Conservation (phyloP, 2,797 vertebrate genomes). For the Hyperoplus immaculatus region DNA sequence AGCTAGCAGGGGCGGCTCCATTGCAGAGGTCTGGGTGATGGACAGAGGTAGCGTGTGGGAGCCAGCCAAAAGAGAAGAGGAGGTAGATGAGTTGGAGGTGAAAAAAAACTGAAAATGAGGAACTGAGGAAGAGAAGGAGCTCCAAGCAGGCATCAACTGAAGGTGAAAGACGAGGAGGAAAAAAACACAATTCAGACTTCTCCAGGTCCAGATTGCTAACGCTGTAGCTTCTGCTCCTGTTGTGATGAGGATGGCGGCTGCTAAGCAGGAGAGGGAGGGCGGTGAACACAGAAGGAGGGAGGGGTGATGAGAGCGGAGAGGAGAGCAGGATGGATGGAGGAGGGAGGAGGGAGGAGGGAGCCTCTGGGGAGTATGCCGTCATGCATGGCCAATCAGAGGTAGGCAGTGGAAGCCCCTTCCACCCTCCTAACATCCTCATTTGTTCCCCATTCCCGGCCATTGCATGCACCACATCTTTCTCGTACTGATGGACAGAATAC, state of each 20-base stretch:
- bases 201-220: constrained; percentile 73
- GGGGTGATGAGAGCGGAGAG: constrained; percentile 69
- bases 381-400: constrained; percentile 92
- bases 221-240: constrained; percentile 73
- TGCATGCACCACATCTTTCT: constrained; percentile 47
- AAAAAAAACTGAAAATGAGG: constrained; percentile 63
- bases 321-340: constrained; percentile 71
- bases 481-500: constrained; percentile 42
- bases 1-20: constrained; percentile 70
- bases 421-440: constrained; percentile 64
- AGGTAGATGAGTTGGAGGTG: constrained; percentile 61
- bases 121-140: constrained; percentile 55
- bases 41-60: constrained; percentile 73
- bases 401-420: constrained; percentile 83
- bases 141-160: constrained; percentile 40
- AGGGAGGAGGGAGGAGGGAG: constrained; percentile 70
- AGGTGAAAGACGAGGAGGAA: constrained; percentile 39
- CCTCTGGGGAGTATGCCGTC: constrained; percentile 92
- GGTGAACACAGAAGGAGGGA: constrained; percentile 83
- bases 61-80: constrained; percentile 51
- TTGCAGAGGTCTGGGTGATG: constrained; percentile 74
- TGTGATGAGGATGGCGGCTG: constrained; percentile 86
- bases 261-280: constrained; percentile 73
- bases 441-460: constrained; percentile 57
- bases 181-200: constrained; percentile 61